Conservation (phyloP, 2,797 vertebrate species). For the Mormyrops attenuatus region DNA sequence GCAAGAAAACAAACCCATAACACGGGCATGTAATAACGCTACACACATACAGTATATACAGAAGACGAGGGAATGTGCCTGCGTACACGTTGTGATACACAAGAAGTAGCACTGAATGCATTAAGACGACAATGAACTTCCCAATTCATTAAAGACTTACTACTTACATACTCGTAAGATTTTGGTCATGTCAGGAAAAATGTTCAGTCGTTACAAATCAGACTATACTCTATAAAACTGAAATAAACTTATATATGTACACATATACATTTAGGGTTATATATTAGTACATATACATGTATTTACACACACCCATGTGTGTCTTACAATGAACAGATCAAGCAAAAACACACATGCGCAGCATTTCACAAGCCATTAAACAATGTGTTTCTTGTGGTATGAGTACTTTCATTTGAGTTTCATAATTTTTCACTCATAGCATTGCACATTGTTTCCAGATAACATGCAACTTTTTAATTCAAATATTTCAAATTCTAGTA, state of each 20-base stretch:
- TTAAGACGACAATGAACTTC: conserved; percentile 11
- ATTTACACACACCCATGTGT: conserved; percentile 21
- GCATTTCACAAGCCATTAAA: conserved; percentile 27
- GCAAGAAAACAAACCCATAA: conserved; percentile 14
- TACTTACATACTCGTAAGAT: conserved; percentile 25
- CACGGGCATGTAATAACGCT: background rate
- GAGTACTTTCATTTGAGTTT: conserved; percentile 25
- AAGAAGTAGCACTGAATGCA: conserved; percentile 11
- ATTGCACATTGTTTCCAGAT: conserved; percentile 28
- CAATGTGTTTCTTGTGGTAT: conserved; percentile 22
- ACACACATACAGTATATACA: conserved; percentile 18
- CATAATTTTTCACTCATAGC: conserved; percentile 22
- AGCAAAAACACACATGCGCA: conserved; percentile 27
- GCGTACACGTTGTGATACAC: background rate
- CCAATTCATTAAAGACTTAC: background rate
- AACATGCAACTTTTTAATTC: conserved; percentile 30
- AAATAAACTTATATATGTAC: conserved; percentile 28
- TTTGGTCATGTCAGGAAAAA: conserved; percentile 43
- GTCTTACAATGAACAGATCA: conserved; percentile 21
- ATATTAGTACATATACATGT: conserved; percentile 23
- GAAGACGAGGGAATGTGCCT: background rate
- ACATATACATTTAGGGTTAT: conserved; percentile 26
- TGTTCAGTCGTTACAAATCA: conserved; percentile 39
- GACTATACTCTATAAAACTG: conserved; percentile 20
- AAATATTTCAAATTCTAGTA: conserved; percentile 19